Conservation (phyloP, 2,113 vertebrate species). For the Hypomesus transpacificus region DNA sequence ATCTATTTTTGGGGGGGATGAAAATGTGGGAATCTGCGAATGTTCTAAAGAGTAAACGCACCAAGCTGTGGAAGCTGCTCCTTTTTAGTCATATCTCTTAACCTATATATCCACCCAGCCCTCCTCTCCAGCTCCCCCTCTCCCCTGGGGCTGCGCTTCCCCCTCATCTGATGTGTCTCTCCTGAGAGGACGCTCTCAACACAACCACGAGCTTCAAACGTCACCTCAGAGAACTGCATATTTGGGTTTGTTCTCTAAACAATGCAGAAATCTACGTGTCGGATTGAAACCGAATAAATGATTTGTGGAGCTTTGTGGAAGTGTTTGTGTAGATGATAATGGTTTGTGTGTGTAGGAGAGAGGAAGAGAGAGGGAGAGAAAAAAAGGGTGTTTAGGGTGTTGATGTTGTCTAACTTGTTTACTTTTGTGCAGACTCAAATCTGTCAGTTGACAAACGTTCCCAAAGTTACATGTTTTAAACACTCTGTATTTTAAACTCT, state of each 20-base stretch:
- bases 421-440: too few species aligned
- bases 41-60: conserved; percentile 35
- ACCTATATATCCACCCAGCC: conserved; percentile 8
- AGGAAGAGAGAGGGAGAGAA: too few species aligned
- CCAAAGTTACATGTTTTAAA: too few species aligned
- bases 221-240: conserved; percentile 23
- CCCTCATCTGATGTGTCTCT: conserved; percentile 21
- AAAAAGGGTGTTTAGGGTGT: too few species aligned
- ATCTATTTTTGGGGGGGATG: background rate
- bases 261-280: background rate
- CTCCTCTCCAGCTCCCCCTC: conserved; percentile 15
- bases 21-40: background rate
- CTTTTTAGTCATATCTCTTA: conserved; percentile 11
- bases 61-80: conserved; percentile 5
- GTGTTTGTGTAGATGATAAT: background rate
- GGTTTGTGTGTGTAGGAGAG: too few species aligned
- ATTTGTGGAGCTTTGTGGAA: background rate
- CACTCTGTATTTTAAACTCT: too few species aligned
- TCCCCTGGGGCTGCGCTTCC: conserved; percentile 34
- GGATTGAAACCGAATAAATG: too few species aligned
- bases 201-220: conserved; percentile 35
- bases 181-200: conserved; percentile 50
- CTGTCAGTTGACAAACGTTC: too few species aligned
- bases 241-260: background rate
- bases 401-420: too few species aligned